Base-by-base conservation (phyloP, 2,113 vertebrate species). In the Spea multiplicata region DNA sequence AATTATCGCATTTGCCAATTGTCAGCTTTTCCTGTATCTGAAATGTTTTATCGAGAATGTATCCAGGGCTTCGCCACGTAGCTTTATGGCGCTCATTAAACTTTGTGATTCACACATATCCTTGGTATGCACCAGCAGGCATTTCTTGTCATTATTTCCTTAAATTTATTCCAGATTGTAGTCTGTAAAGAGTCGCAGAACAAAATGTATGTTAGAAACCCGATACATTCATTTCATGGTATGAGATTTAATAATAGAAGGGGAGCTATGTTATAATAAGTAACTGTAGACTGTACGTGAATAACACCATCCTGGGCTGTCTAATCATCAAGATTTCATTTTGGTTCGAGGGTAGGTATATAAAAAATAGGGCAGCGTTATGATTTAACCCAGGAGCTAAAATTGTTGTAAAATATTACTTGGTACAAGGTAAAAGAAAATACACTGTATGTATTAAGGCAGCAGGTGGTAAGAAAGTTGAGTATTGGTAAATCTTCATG, bases 51-150 rank as follows among this genome's bases (percentile, higher is more conserved):
- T 47, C 65, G 10, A 68, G 50, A 66, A 75, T 30, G n/a, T 8
- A 55, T 59, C 50, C 4, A 12, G 50, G 44, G 44, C 50, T 30
- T 13, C 6, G 59, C 16, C 57, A 8, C 8, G 17, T 3, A 44
- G 53, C 62, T 53, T n/a, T n/a, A 44, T 45, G 45, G 49, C 45
- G 49, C 73, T 75, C 73, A 75, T 75, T 75, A 75, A 53, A 75
- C 52, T 52, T 75, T 66, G 73, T 75, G 61, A 75, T 6, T 64
- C 72, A 64, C n/a, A 44, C n/a, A 47, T 45, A 49, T 45, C 14
- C 47, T n/a, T 16, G 10, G 65, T 48, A 59, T 4, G 61, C 62
- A 75, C 16, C 10, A 62, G 62, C 62, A 14, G 44, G 16, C 30
- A 49, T 62, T 52, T 0, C 46, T 47, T 73, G 53, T 73, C 71